A percentile compares a stretch with the other conserved stretches of the same genome.
These are phyloP conservation scores for Polietes domitor DNA, from an alignment of 2,888 invertebrate genomes.

Conservation along the genomic window DNA sequence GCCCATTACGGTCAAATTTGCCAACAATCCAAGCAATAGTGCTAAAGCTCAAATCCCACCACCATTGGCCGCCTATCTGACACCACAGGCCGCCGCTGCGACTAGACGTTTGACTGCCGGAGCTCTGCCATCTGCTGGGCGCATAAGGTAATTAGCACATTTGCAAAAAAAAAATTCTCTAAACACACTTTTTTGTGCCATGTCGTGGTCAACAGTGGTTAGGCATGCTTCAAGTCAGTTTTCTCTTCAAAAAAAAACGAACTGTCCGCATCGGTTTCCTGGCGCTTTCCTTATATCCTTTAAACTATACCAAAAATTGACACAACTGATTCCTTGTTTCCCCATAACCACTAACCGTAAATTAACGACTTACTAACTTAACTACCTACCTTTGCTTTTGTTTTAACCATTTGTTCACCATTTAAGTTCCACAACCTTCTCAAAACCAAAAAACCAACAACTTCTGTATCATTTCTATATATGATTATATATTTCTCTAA, in stretches of 20 bases:
- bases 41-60: conserved; percentile 88
- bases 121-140: conserved; percentile 86
- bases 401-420: conserved; percentile 3
- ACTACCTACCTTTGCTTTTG: neutral
- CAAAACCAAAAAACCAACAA: too few relatives aligned
- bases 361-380: neutral
- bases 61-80: conserved; percentile 91
- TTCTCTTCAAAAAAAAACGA: neutral
- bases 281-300: too few relatives aligned
- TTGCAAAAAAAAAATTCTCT: neutral
- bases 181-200: too few relatives aligned
- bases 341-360: neutral
- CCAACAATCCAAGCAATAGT: conserved; percentile 95
- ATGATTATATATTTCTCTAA: conserved; percentile 21
- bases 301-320: too few relatives aligned
- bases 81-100: conserved; percentile 87
- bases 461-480: conserved; percentile 15
- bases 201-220: neutral
- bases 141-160: conserved; percentile 89
- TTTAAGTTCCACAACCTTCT: conserved; percentile 21
- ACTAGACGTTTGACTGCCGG: conserved; percentile 89
- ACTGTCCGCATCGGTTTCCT: too few relatives aligned
- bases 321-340: neutral
- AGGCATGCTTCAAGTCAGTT: conserved; percentile 21
- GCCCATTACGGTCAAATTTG: conserved; percentile 96